Conservation (phyloP, 2,888 invertebrate species). For the Drosophila nr. medialis region DNA sequence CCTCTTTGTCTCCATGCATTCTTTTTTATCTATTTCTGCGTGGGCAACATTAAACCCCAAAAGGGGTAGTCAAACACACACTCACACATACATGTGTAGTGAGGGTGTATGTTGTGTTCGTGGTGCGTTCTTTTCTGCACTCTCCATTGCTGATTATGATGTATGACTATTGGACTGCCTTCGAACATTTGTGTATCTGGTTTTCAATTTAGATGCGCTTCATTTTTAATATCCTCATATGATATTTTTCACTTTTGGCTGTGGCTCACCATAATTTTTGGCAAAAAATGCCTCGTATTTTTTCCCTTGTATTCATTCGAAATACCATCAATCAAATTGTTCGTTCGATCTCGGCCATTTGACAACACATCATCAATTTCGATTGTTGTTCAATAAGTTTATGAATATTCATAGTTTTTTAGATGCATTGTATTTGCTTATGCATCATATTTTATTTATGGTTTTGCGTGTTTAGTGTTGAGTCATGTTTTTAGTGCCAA, state of each 20-base stretch:
- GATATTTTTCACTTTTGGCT: constrained; percentile 52
- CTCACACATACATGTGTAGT: constrained; percentile 25
- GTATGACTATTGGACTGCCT: constrained; percentile 63
- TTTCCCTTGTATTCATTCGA: constrained; percentile 32
- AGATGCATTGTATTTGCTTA: constrained; percentile 69
- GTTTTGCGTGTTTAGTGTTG: constrained; percentile 52
- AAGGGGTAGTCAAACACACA: constrained; percentile 61
- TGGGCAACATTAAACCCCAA: constrained; percentile 45
- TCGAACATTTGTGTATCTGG: constrained; percentile 8
- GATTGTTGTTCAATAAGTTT: constrained; percentile 74
- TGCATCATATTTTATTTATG: constrained; percentile 70
- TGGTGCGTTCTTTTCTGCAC: constrained; percentile 22
- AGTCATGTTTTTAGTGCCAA: constrained; percentile 68
- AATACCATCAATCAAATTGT: constrained; percentile 68
- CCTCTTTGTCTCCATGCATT: constrained; percentile 8
- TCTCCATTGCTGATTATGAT: constrained; percentile 70
- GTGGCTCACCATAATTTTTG: constrained; percentile 49
- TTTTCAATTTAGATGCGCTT: constrained; percentile 56
- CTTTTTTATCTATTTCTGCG: constrained; percentile 57
- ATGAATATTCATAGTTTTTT: constrained; percentile 79
- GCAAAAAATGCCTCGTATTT: constrained; percentile 41
- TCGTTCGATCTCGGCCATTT: constrained; percentile 51
- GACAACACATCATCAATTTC: constrained; percentile 78
- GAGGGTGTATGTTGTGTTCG: constrained; percentile 59
- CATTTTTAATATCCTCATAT: constrained; percentile 61